Percentiles rank a stretch among this genome's conserved stretches.
These are phyloP conservation scores for Dugesia japonica DNA, from an alignment of 2,888 invertebrate species.

Conservation along the genomic window DNA sequence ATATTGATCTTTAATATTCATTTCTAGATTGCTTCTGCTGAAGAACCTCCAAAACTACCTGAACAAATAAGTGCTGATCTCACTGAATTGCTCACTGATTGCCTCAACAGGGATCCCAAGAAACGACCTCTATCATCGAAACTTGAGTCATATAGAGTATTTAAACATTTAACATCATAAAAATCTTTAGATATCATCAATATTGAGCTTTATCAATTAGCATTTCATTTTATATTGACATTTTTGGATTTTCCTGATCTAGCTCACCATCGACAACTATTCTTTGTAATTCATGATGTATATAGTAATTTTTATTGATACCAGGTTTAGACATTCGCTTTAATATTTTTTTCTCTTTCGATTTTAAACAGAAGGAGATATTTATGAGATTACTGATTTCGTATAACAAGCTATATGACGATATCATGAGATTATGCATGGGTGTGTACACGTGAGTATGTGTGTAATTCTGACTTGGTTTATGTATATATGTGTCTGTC, in stretches of 20 bases:
- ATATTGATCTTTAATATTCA: too few species aligned
- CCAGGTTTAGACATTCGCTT: background rate
- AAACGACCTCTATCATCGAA: constrained; percentile 41
- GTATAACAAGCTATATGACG: background rate
- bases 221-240: background rate
- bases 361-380: background rate
- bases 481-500: background rate
- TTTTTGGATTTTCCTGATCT: background rate
- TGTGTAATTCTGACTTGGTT: background rate
- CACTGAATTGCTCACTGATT: constrained; percentile 46
- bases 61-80: constrained; percentile 44
- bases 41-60: constrained; percentile 48
- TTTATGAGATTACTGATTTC: constrained; percentile 9
- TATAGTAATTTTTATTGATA: too few species aligned
- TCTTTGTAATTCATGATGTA: too few species aligned
- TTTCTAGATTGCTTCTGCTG: constrained; percentile 49
- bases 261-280: background rate
- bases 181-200: background rate
- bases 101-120: constrained; percentile 46
- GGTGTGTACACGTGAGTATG: too few species aligned
- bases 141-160: constrained; percentile 11
- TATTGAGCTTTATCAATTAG: background rate
- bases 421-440: constrained; percentile 7
- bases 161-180: background rate
- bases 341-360: background rate